Evolutionary conservation across 2,113 vertebrate genomes (phyloP), one percentile per base, ranked within the genome.

Genomic region (Scopus umbretta): DNA sequence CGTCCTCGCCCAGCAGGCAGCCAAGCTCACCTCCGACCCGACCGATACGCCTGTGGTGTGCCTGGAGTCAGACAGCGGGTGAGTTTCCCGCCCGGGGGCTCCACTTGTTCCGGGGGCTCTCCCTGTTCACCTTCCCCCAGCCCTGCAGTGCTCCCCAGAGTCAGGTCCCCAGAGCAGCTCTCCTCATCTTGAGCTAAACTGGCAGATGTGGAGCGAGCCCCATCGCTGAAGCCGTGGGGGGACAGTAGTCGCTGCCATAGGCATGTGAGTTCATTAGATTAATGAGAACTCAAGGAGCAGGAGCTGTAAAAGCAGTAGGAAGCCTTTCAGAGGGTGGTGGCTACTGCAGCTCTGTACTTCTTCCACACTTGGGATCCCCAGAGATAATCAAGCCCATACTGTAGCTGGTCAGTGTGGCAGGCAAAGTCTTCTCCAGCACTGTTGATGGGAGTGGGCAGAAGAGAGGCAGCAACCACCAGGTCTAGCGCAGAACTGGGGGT

Each of bases 41-140:
- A 99, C 99, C 5, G 99, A 99, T 80, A 97, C 97, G 1, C 99
- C 99, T 2, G 99, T 99, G 36, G 99, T 99, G 79, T 99, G 99
- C 89, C 97, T 99, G 96, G 99, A 99, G 96, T 99, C 99, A 0
- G 99, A 99, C 84, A 98, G 97, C 1, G 99, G 99, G 99, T 99
- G 96, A 98, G 98, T 42, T 6, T 10, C 53, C 79, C 7, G 34
- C 56, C 67, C 2, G 10, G 2, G 29, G 65, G 4, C 16, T 53
- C n/a, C 6, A 0, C 19, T 45, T 14, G 4, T 2, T n/a, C n/a
- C n/a, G n/a, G n/a, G n/a, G n/a, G 5, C 29, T 27, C 45, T 22
- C 36, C 16, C 7, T 4, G 0, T 16, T 2, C 17, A 10, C 15
- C 38, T 29, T 49, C 8, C 11, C 22, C 15, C 34, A 30, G 49